Base-by-base conservation (phyloP, 1,140 invertebrate species). In the Bombus polaris region DNA sequence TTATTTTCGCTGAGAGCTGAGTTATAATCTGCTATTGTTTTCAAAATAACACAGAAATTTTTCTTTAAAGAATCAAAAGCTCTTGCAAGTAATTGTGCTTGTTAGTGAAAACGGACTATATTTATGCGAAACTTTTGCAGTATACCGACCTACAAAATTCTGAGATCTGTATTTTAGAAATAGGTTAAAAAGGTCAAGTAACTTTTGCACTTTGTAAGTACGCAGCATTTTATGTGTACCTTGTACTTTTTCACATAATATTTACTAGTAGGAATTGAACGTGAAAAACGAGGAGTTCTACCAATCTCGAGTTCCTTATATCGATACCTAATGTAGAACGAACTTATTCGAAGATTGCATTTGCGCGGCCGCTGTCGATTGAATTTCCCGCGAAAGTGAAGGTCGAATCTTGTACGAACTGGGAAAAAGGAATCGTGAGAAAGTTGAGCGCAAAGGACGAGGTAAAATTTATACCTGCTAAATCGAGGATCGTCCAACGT, bases 391-490 rank as follows among this genome's bases (percentile, higher is more conserved):
- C 22, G 77, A 59, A 80, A 39, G 42, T 13, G 77, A 39, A 59
- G 47, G 35, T 53, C n/a, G 71, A 62, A n/a, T 18, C 42, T 32
- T 22, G 42, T 35, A 9, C 9, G 32, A 22, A 44, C 1, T 13
- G n/a, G 32, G 35, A 35, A 71, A 81, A 75, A 81, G 53, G 22
- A 47, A 32, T 3, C 13, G 18, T 39, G 4, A 47, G 25, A 12
- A 66, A 53, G n/a, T 22, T 28, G 70, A 39, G 32, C 15, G 57
- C 13, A 57, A 77, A 59, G 74, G 42, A 53, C 76, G 62, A 18
- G 73, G 59, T 44, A 39, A 82, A 89, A 90, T 89, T 89, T 90
- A 87, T 87, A 85, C 82, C 18, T 71, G 75, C 32, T 87, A 87
- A 90, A 90, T 90, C 85, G 88, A 53, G 71, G 82, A 59, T 87